Percentiles rank a stretch among this genome's conserved stretches.
These are phyloP conservation scores for Strigops habroptila DNA, from an alignment of 2,113 vertebrate species.

Conservation along the genomic window DNA sequence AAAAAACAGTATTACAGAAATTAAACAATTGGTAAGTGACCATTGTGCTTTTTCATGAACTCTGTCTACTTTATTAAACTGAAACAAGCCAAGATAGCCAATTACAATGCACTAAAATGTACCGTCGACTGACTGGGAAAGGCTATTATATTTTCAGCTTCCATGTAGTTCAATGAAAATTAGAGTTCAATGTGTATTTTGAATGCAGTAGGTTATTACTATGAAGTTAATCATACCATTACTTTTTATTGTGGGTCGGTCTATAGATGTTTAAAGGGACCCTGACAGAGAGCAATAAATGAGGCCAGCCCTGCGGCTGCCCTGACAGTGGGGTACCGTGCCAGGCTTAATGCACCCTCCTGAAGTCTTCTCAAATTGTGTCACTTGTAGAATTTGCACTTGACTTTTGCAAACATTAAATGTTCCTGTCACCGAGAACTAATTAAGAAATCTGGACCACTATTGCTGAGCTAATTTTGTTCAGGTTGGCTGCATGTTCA, in stretches of 20 bases:
- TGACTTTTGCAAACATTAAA: conserved; percentile 73
- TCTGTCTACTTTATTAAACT: conserved; percentile 36
- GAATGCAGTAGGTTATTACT: conserved; percentile 39
- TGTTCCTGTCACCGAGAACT: conserved; percentile 68
- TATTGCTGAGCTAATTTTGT: conserved; percentile 72
- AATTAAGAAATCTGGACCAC: conserved; percentile 75
- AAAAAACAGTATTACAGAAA: conserved; percentile 10
- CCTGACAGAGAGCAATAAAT: conserved; percentile 58
- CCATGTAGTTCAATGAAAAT: conserved; percentile 31
- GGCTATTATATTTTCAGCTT: conserved; percentile 25
- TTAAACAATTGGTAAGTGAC: conserved; percentile 61
- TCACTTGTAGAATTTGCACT: conserved; percentile 64
- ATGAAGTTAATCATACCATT: conserved; percentile 50
- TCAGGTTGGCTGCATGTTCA: conserved; percentile 78
- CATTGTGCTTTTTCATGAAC: conserved; percentile 12
- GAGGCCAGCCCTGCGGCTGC: conserved; percentile 19
- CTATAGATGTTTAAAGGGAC: conserved; percentile 13
- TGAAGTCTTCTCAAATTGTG: conserved; percentile 22
- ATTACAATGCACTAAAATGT: conserved; percentile 35
- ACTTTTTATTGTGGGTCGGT: conserved; percentile 38
- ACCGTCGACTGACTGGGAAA: neutral
- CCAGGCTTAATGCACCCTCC: conserved; percentile 26
- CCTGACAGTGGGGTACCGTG: conserved; percentile 16
- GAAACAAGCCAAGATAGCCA: neutral
- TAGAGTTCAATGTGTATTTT: conserved; percentile 37